Conservation (phyloP, 2,797 vertebrate species). For the Enteromius mattozi region DNA sequence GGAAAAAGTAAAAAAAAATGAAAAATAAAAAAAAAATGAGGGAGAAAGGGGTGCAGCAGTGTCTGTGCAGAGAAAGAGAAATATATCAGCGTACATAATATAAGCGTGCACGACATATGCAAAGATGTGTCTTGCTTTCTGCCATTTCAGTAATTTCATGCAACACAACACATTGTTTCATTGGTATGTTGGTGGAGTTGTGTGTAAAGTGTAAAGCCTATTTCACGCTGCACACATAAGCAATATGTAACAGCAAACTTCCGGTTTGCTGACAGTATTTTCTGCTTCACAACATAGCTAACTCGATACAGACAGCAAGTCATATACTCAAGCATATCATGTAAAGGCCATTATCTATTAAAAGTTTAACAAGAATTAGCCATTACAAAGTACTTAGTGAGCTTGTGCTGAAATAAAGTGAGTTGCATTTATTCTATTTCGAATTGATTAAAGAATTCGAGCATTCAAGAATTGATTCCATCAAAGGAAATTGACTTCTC, state of each 20-base stretch:
- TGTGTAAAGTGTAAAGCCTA: constrained; percentile 8
- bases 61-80: constrained; percentile 61
- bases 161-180: neutral
- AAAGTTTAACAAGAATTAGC: neutral
- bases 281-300: neutral
- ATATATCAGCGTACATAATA: neutral
- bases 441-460: too few species aligned
- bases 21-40: constrained; percentile 58
- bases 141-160: neutral
- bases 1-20: constrained; percentile 7
- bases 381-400: too few species aligned
- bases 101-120: too few species aligned
- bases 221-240: constrained; percentile 11
- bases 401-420: neutral
- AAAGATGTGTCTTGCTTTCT: neutral
- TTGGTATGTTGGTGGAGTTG: neutral
- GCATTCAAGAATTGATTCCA: neutral
- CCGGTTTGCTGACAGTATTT: neutral
- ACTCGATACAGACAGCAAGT: neutral
- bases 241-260: neutral
- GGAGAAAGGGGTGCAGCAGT: constrained; percentile 53
- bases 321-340: neutral
- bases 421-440: neutral
- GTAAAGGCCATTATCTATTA: neutral
- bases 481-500: neutral